Percentiles rank a stretch among this genome's conserved stretches.
Evolutionary conservation across 1,140 invertebrate species (phyloP).

Genomic region (Drosophila ironensis): DNA sequence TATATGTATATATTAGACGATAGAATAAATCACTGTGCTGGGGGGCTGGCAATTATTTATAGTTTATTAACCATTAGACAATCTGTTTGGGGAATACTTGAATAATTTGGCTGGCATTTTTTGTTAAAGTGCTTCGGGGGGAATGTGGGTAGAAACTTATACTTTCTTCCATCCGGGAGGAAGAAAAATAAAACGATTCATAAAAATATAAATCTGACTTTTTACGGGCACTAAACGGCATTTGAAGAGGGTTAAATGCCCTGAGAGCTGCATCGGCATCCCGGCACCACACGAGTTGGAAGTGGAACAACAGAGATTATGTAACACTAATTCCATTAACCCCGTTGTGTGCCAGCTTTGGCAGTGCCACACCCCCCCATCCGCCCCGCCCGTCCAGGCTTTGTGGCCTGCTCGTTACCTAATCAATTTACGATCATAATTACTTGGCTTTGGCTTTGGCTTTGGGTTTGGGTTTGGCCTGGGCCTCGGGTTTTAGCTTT

Average conservation of each 20-base stretch:
- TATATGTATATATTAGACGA: too few relatives aligned
- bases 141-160: too few relatives aligned
- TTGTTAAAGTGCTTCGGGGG: too few relatives aligned
- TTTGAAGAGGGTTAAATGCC: not conserved
- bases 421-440: constrained; percentile 79
- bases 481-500: constrained; percentile 20
- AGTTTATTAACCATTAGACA: too few relatives aligned
- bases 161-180: too few relatives aligned
- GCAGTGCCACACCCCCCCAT: not conserved
- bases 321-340: constrained; percentile 53
- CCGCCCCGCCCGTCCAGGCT: not conserved
- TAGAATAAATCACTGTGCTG: too few relatives aligned
- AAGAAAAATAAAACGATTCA: too few relatives aligned
- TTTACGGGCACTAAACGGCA: too few relatives aligned
- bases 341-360: constrained; percentile 28
- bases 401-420: constrained; percentile 25
- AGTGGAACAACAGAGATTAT: constrained; percentile 39
- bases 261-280: not conserved
- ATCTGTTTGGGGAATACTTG: too few relatives aligned
- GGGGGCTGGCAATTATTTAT: too few relatives aligned
- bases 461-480: constrained; percentile 19
- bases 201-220: too few relatives aligned
- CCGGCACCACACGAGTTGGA: not conserved
- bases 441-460: constrained; percentile 61
- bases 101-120: too few relatives aligned